A percentile compares a stretch with the other conserved stretches of the same genome.
Conservation (phyloP, 2,113 vertebrate genomes). For the Cyprinus carpio region DNA sequence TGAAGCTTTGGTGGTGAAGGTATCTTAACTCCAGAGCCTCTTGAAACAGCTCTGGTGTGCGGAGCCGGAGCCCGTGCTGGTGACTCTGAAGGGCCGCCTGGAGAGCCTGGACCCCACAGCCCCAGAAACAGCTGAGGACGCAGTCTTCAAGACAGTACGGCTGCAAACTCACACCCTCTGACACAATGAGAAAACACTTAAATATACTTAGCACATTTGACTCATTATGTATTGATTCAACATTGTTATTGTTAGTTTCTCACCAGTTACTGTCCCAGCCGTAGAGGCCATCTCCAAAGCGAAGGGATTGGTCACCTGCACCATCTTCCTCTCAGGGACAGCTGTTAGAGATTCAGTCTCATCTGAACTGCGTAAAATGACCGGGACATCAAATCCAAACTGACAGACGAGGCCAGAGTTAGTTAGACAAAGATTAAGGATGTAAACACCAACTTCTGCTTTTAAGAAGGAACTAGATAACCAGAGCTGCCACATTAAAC, state of each 20-base stretch:
- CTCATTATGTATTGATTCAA: not conserved
- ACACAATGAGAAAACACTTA: constrained; percentile 27
- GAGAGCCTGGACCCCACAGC: constrained; percentile 84
- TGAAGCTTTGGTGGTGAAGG: constrained; percentile 79
- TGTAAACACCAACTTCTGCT: not conserved
- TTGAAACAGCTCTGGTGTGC: constrained; percentile 78
- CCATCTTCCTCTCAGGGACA: constrained; percentile 88
- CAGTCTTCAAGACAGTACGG: constrained; percentile 86
- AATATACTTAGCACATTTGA: too few relatives aligned
- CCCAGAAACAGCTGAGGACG: constrained; percentile 90
- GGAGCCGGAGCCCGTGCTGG: constrained; percentile 72
- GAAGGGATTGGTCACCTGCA: constrained; percentile 93
- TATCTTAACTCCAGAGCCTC: constrained; percentile 80
- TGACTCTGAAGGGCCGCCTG: constrained; percentile 83
- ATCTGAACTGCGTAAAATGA: constrained; percentile 90
- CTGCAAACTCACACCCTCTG: constrained; percentile 81
- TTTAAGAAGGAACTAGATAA: not conserved
- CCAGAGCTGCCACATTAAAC: not conserved
- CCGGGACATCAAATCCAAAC: constrained; percentile 92
- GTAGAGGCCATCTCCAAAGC: constrained; percentile 78
- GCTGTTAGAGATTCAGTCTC: constrained; percentile 77
- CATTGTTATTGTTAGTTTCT: constrained; percentile 44
- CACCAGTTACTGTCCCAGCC: constrained; percentile 81
- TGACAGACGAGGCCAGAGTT: not conserved
- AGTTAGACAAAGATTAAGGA: not conserved